These are phyloP conservation scores for Saturnia japonica DNA, from an alignment of 2,888 invertebrate genomes.

Conservation along the genomic window DNA sequence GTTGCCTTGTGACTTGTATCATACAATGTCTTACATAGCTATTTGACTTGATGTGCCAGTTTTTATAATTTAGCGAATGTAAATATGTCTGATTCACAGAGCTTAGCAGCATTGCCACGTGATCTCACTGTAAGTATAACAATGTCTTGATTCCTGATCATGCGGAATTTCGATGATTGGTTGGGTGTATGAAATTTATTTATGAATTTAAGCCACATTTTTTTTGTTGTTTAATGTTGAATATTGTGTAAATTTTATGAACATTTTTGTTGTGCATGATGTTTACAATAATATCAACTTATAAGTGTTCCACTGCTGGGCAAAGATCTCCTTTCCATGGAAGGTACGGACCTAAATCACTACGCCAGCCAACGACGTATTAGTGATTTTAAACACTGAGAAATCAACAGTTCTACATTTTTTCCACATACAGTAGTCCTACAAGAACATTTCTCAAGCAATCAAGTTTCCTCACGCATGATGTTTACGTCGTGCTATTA, in stretches of 20 bases:
- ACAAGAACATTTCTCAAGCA: no score
- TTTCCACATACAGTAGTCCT: no score
- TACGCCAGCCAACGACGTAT: no score
- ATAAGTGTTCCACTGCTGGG: no score
- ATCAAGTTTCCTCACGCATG: no score
- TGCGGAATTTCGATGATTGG: background rate
- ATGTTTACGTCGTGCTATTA: background rate
- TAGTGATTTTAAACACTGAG: no score
- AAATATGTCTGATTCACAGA: constrained; percentile 86
- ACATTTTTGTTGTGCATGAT: background rate
- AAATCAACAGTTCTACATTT: no score
- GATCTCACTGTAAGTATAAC: constrained; percentile 89
- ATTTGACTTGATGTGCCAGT: constrained; percentile 21
- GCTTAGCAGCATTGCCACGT: constrained; percentile 89
- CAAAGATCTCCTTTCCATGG: no score
- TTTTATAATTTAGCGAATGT: constrained; percentile 57
- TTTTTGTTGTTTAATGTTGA: background rate
- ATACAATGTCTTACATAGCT: constrained; percentile 31
- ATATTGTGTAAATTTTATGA: background rate
- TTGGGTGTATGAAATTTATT: background rate
- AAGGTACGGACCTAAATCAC: no score
- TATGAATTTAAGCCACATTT: background rate
- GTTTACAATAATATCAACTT: no score
- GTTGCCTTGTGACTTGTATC: constrained; percentile 35
- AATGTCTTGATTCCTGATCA: constrained; percentile 27